These are phyloP conservation scores for Calidris pugnax DNA, from an alignment of 2,113 vertebrate genomes.

Conservation along the genomic window DNA sequence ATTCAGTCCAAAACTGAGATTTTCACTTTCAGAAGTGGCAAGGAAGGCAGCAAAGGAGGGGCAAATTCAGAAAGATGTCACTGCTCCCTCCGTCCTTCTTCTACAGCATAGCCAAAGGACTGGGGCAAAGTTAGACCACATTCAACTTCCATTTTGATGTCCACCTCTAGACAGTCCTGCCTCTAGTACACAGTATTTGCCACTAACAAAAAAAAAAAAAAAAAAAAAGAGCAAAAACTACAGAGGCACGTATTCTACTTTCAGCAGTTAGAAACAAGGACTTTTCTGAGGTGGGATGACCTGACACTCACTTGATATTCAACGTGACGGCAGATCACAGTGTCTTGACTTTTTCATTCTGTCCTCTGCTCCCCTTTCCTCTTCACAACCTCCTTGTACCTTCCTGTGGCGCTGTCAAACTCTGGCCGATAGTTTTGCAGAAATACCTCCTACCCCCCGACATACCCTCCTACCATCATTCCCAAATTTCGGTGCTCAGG, in stretches of 20 bases:
- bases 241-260: background rate
- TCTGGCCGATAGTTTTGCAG: fast-evolving
- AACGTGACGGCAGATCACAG: background rate
- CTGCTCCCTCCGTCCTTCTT: background rate
- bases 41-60: background rate
- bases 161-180: background rate
- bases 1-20: background rate
- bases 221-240: background rate
- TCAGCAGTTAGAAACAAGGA: background rate
- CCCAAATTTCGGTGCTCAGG: background rate
- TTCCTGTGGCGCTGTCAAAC: fast-evolving
- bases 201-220: background rate
- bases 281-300: background rate
- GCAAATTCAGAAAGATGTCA: background rate
- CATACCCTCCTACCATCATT: no score
- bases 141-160: background rate
- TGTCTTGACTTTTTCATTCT: background rate
- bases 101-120: fast-evolving
- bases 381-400: background rate
- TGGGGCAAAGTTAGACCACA: background rate
- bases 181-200: background rate
- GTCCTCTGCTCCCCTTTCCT: background rate
- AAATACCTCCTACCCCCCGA: background rate
- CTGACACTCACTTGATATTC: background rate
- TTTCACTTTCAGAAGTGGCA: background rate